phyloP scores from a whole-genome alignment of 2,113 vertebrate species.

The Siphamia tubifer region DNA sequence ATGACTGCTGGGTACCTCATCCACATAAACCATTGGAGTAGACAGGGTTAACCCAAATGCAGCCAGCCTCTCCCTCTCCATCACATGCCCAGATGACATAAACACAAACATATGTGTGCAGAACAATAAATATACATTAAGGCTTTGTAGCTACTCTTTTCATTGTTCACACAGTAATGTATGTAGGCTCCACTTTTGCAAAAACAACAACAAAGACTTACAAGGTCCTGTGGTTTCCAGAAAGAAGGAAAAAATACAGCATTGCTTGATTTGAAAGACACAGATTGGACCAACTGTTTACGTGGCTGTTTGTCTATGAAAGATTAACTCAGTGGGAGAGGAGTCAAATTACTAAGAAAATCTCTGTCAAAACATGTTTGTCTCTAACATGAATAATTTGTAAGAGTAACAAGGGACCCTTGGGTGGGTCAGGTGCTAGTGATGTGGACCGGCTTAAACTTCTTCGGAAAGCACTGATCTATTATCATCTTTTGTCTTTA shows the following conservation, averaged over 20 bases:
- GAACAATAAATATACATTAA: conserved; percentile 42
- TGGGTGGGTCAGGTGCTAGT: conserved; percentile 41
- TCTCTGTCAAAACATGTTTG: conserved; percentile 35
- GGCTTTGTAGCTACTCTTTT: conserved; percentile 10
- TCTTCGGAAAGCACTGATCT: conserved; percentile 39
- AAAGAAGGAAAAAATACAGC: not conserved
- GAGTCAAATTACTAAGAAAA: conserved; percentile 39
- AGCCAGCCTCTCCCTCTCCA: conserved; percentile 4
- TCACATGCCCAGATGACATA: conserved; percentile 31
- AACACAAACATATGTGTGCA: conserved; percentile 43
- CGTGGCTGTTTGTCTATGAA: conserved; percentile 28
- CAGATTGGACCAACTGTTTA: conserved; percentile 39
- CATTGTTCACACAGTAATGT: not conserved
- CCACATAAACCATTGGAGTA: conserved; percentile 44
- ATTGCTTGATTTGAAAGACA: conserved; percentile 44
- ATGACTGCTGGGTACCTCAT: conserved; percentile 39
- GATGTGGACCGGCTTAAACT: conserved; percentile 24
- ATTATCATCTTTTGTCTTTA: conserved; percentile 64
- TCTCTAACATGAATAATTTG: conserved; percentile 23
- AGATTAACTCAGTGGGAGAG: conserved; percentile 15
- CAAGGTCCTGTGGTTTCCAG: conserved; percentile 37
- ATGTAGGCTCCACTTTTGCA: not conserved
- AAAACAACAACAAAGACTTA: conserved; percentile 56
- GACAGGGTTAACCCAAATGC: conserved; percentile 40
- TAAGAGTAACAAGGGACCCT: conserved; percentile 16